These are phyloP conservation scores for Kobus ellipsiprymnus DNA, from an alignment of 2,113 vertebrate genomes.

Conservation along the genomic window DNA sequence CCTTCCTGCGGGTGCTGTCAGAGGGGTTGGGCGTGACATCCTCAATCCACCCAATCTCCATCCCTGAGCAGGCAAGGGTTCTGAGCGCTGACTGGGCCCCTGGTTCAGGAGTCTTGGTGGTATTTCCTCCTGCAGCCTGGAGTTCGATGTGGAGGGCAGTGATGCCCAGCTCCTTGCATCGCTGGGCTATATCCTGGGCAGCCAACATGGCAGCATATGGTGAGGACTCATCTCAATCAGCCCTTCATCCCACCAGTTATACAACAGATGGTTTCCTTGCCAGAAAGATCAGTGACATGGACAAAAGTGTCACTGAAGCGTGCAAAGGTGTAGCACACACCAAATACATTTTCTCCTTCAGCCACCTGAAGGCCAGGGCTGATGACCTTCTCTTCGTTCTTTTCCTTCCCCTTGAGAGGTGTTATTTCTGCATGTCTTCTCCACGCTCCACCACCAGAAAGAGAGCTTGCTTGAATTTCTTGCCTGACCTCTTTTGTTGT, in stretches of 20 bases:
- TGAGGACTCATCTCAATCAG: constrained; percentile 95
- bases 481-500: background rate
- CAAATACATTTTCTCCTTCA: constrained; percentile 98
- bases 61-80: constrained; percentile 94
- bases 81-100: constrained; percentile 96
- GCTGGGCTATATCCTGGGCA: constrained; percentile 95
- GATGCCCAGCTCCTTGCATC: constrained; percentile 77
- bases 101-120: constrained; percentile 97
- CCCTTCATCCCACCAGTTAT: constrained; percentile 99
- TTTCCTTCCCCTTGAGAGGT: constrained; percentile 64
- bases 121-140: constrained; percentile 95
- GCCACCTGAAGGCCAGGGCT: constrained; percentile 87
- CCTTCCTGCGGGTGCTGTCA: constrained; percentile 97
- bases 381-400: background rate
- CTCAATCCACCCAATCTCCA: constrained; percentile 98
- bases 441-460: background rate
- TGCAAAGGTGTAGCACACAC: constrained; percentile 98
- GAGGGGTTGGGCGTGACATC: constrained; percentile 98
- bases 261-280: constrained; percentile 98
- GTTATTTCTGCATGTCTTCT: background rate
- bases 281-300: constrained; percentile 97
- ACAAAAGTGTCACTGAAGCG: constrained; percentile 99
- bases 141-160: constrained; percentile 97
- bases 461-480: background rate
- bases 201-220: constrained; percentile 97